Evolutionary conservation across 2,797 vertebrate genomes (phyloP).

Genomic region (Potorous gilbertii): DNA sequence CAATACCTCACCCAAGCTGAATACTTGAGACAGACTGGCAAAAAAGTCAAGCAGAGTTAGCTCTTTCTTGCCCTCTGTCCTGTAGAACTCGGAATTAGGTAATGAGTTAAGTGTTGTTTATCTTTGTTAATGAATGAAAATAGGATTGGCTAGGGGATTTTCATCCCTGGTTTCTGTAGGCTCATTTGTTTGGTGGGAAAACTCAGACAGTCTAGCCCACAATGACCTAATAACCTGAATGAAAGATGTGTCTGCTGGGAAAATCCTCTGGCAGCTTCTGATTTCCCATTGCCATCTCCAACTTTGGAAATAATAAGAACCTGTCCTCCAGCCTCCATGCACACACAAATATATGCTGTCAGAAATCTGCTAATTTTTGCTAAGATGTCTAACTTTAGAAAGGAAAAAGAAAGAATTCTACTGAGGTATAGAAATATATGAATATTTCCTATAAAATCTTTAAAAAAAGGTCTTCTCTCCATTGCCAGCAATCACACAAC

Average conservation of each 20-base stretch:
- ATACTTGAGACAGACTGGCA: neutral
- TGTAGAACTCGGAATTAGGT: neutral
- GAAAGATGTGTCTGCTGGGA: neutral
- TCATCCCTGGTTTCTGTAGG: neutral
- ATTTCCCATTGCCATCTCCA: neutral
- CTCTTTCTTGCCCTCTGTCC: constrained; percentile 23
- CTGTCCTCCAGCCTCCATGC: neutral
- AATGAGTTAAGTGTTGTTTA: constrained; percentile 25
- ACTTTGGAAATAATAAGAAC: neutral
- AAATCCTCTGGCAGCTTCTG: neutral
- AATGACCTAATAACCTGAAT: neutral
- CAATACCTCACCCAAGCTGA: neutral
- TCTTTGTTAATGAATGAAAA: constrained; percentile 40
- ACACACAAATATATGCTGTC: neutral
- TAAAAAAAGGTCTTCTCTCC: neutral
- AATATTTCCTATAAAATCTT: neutral
- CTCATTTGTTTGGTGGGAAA: neutral
- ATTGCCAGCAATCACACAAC: fast-evolving
- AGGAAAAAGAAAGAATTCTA: neutral
- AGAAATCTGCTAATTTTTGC: neutral
- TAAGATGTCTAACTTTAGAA: neutral
- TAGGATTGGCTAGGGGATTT: neutral
- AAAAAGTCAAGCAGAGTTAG: neutral
- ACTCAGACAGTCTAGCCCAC: neutral
- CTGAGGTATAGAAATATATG: neutral